phyloP scores from a whole-genome alignment of 2,888 invertebrate genomes.

The Dicranocentrus wangi region DNA sequence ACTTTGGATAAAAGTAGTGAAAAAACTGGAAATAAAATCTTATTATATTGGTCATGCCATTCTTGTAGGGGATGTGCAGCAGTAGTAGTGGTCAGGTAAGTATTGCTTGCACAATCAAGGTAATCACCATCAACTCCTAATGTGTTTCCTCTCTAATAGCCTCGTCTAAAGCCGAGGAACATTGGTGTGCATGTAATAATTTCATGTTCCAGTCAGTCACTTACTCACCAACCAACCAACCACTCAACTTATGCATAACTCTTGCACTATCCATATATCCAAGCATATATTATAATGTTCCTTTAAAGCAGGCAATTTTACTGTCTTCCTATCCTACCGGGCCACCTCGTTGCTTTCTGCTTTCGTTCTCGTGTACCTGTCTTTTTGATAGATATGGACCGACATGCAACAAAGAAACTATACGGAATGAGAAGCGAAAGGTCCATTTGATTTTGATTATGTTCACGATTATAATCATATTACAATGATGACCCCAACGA shows the following conservation, averaged over 20 bases:
- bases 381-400: conserved; percentile 20
- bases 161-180: too few species aligned
- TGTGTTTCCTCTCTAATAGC: too few species aligned
- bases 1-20: too few species aligned
- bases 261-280: too few species aligned
- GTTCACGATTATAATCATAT: conserved; percentile 47
- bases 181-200: conserved; percentile 14
- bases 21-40: too few species aligned
- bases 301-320: too few species aligned
- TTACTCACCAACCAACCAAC: background rate
- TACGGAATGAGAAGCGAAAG: background rate
- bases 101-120: too few species aligned
- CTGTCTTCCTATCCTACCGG: background rate
- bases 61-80: too few species aligned
- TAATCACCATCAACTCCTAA: too few species aligned
- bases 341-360: conserved; percentile 6
- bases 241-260: background rate
- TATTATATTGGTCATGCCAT: too few species aligned
- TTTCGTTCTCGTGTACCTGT: background rate
- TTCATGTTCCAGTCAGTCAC: conserved; percentile 12
- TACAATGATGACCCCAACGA: conserved; percentile 26
- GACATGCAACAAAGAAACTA: conserved; percentile 26
- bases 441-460: conserved; percentile 36
- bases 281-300: too few species aligned
- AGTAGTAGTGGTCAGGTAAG: too few species aligned